Percentiles rank a stretch among this genome's conserved stretches.
Evolutionary conservation across 2,888 invertebrate species (phyloP).

Genomic region (Heliconius cydno): DNA sequence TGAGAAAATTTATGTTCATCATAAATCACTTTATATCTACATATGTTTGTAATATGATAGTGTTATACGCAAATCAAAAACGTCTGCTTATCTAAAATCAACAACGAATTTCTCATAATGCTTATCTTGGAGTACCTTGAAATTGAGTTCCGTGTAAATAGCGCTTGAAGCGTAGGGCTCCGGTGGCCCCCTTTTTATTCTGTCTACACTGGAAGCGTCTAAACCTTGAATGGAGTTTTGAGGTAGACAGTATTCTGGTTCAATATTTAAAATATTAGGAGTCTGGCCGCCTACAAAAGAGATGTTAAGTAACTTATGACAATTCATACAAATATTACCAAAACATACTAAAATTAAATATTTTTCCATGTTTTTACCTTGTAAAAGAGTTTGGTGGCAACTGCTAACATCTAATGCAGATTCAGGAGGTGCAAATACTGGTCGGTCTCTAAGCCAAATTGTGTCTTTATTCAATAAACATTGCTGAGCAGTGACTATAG

Average conservation of each 20-base stretch:
- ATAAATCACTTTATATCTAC: constrained; percentile 34
- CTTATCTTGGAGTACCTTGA: constrained; percentile 78
- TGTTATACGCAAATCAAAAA: constrained; percentile 62
- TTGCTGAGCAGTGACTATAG: constrained; percentile 79
- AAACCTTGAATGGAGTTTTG: constrained; percentile 79
- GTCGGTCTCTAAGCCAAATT: constrained; percentile 78
- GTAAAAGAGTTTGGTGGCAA: constrained; percentile 78
- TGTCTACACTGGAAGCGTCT: constrained; percentile 74
- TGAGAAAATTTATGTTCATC: constrained; percentile 53
- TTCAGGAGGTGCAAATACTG: constrained; percentile 73
- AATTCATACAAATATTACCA: constrained; percentile 2
- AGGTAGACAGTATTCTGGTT: constrained; percentile 78
- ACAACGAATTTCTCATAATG: constrained; percentile 60
- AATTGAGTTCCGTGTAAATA: constrained; percentile 82
- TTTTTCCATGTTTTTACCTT: constrained; percentile 58
- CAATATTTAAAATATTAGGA: constrained; percentile 74
- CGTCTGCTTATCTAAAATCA: constrained; percentile 63
- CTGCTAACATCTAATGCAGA: constrained; percentile 69
- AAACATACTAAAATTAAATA: background rate
- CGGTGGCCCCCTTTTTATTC: constrained; percentile 74
- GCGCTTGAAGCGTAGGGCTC: constrained; percentile 80
- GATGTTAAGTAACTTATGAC: constrained; percentile 35
- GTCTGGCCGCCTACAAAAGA: constrained; percentile 71
- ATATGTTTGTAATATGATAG: constrained; percentile 44
- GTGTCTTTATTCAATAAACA: constrained; percentile 81